Percentiles rank a stretch among this genome's conserved stretches.
These are phyloP conservation scores for Brenthis hecate DNA, from an alignment of 2,888 invertebrate species.

Conservation along the genomic window DNA sequence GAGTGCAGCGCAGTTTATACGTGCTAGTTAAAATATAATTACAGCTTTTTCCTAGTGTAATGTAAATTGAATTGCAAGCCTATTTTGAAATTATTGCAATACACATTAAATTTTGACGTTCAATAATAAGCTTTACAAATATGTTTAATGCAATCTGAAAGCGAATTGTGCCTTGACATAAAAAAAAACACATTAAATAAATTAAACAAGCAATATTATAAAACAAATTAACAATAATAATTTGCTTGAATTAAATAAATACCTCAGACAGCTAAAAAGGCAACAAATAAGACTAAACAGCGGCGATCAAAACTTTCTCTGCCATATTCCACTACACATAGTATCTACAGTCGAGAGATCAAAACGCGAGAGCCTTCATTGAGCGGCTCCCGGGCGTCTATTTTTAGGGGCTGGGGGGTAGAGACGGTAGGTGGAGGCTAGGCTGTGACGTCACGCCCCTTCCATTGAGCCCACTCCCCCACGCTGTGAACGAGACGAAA, in stretches of 20 bases:
- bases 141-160: background rate
- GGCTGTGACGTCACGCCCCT: slow-evolving; percentile 59
- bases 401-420: slow-evolving; percentile 69
- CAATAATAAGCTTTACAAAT: background rate
- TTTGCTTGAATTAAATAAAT: background rate
- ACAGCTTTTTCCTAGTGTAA: slow-evolving; percentile 26
- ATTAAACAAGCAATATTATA: background rate
- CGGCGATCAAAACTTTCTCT: slow-evolving; percentile 16
- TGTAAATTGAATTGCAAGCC: slow-evolving; percentile 18
- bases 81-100: slow-evolving; percentile 6
- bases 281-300: slow-evolving; percentile 17
- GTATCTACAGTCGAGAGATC: slow-evolving; percentile 7
- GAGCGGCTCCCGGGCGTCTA: slow-evolving; percentile 76
- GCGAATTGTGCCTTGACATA: background rate
- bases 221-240: background rate
- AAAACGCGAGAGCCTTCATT: slow-evolving; percentile 56
- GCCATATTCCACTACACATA: slow-evolving; percentile 11
- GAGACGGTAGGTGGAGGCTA: slow-evolving; percentile 40
- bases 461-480: slow-evolving; percentile 49
- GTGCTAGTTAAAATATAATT: slow-evolving; percentile 27
- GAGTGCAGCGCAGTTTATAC: slow-evolving; percentile 27
- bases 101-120: too few species aligned
- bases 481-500: slow-evolving; percentile 52
- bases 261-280: background rate
- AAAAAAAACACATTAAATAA: background rate